Conservation (phyloP, 2,113 vertebrate species). For the Synchiropus splendidus region DNA sequence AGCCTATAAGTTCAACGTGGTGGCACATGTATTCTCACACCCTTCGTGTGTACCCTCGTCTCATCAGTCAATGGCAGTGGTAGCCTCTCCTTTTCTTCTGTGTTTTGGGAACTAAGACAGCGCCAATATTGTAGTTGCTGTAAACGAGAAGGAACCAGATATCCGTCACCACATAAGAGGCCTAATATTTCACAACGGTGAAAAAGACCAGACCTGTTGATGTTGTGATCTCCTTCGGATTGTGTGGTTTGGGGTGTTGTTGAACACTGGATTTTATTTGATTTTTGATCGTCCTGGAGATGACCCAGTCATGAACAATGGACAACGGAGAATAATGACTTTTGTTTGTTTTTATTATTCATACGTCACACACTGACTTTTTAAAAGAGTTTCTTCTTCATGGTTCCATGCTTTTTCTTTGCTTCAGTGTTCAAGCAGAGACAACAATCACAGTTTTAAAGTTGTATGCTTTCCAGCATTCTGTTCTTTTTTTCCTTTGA, state of each 20-base stretch:
- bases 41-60: slow-evolving; percentile 46
- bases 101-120: slow-evolving; percentile 43
- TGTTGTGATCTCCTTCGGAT: slow-evolving; percentile 33
- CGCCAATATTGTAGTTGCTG: slow-evolving; percentile 54
- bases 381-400: slow-evolving; percentile 70
- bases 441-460: slow-evolving; percentile 45
- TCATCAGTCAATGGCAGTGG: slow-evolving; percentile 74
- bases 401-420: slow-evolving; percentile 68
- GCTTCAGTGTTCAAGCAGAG: slow-evolving; percentile 55
- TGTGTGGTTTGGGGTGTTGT: slow-evolving; percentile 52
- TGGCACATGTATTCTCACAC: slow-evolving; percentile 18
- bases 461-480: slow-evolving; percentile 78
- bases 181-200: slow-evolving; percentile 26
- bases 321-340: slow-evolving; percentile 57
- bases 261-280: slow-evolving; percentile 16
- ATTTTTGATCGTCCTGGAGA: no score
- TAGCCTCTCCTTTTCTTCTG: slow-evolving; percentile 76
- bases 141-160: slow-evolving; percentile 45
- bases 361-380: slow-evolving; percentile 76
- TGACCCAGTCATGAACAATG: slow-evolving; percentile 28
- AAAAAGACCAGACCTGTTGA: slow-evolving; percentile 42
- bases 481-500: slow-evolving; percentile 66
- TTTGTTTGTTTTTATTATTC: slow-evolving; percentile 69
- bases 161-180: slow-evolving; percentile 10
- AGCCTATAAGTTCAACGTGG: slow-evolving; percentile 78